Percentiles rank a stretch among this genome's conserved stretches.
Conservation (phyloP, 1,140 invertebrate species). For the Plectus sambesii region DNA sequence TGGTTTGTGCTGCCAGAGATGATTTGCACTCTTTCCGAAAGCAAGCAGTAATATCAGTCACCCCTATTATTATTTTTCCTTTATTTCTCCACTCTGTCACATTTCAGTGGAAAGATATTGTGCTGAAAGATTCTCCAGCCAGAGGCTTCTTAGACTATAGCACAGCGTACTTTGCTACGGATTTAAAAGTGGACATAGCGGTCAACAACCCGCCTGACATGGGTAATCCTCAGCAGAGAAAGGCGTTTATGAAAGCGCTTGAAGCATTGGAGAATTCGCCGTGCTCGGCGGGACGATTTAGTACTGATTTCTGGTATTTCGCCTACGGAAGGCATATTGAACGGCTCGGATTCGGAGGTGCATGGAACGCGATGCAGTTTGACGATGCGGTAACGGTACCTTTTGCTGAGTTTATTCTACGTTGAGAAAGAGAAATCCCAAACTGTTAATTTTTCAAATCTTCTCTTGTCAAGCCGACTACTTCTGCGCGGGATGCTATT, state of each 20-base stretch:
- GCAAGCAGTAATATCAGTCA: too few relatives aligned
- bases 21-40: too few relatives aligned
- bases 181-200: conserved; percentile 30
- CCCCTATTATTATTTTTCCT: too few relatives aligned
- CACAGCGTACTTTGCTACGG: conserved; percentile 19
- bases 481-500: too few relatives aligned
- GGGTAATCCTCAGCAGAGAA: conserved; percentile 18
- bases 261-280: conserved; percentile 24
- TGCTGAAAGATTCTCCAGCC: conserved; percentile 25
- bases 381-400: conserved; percentile 32
- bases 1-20: too few relatives aligned
- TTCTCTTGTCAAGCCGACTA: too few relatives aligned
- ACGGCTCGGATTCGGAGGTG: conserved; percentile 27
- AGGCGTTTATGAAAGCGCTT: conserved; percentile 22
- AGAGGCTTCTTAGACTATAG: conserved; percentile 24
- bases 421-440: too few relatives aligned
- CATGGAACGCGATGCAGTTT: conserved; percentile 13
- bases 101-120: conserved; percentile 31
- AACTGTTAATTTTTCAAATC: too few relatives aligned
- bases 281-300: conserved; percentile 26
- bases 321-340: conserved; percentile 28
- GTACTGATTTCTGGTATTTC: conserved; percentile 38
- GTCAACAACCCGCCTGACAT: conserved; percentile 32
- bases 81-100: too few relatives aligned
- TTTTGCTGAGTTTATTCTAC: too few relatives aligned